Conservation (phyloP, 2,113 vertebrate species). For the Barbus barbus region DNA sequence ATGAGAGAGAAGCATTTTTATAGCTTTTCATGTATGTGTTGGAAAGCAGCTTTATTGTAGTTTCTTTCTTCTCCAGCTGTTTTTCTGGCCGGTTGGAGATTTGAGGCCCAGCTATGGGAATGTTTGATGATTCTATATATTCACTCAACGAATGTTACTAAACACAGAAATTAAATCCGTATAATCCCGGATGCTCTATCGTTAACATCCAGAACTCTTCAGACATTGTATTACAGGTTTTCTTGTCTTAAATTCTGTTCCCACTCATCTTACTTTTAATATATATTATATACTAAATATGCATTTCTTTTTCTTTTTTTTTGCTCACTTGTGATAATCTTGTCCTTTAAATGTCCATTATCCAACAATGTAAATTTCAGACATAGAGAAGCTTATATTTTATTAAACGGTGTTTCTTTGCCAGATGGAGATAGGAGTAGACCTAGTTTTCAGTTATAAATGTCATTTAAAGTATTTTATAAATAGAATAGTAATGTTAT, state of each 20-base stretch:
- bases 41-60: conserved; percentile 17
- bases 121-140: conserved; percentile 5
- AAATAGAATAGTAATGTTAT: not conserved
- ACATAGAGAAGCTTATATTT: not conserved
- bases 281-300: not conserved
- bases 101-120: not conserved
- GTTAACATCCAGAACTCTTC: not conserved
- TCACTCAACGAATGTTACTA: not conserved
- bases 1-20: conserved; percentile 10
- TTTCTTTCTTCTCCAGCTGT: conserved; percentile 13
- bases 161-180: not conserved
- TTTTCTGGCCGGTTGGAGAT: not conserved
- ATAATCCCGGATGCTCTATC: not conserved
- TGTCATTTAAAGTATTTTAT: not conserved
- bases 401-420: not conserved
- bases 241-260: not conserved
- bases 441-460: not conserved
- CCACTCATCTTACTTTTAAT: not conserved
- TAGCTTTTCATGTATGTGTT: conserved; percentile 32
- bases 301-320: not conserved
- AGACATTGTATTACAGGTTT: not conserved
- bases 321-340: not conserved
- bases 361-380: not conserved
- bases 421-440: not conserved
- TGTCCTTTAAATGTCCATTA: not conserved